Evolutionary conservation across 2,113 vertebrate genomes (phyloP).

Genomic region (Microtus pennsylvanicus): DNA sequence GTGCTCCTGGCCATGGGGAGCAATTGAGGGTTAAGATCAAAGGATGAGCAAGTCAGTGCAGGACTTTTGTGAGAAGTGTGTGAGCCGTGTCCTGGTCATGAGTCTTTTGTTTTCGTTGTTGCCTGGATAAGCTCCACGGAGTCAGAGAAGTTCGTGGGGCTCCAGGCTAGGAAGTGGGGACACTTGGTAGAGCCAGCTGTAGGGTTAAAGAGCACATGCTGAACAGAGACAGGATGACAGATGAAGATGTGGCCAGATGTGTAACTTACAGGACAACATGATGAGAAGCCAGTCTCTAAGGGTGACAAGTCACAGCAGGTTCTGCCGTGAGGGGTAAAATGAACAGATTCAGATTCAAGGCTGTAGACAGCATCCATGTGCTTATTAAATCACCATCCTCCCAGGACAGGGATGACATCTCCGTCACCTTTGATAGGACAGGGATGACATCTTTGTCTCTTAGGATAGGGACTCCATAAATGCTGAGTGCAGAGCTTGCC

Average conservation of each 20-base stretch:
- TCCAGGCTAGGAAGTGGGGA: not conserved
- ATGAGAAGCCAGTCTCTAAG: too few relatives aligned
- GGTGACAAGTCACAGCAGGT: not conserved
- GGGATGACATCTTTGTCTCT: not conserved
- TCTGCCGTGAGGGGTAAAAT: not conserved
- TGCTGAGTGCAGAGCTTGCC: not conserved
- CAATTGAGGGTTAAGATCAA: not conserved
- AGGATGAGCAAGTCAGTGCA: accelerated
- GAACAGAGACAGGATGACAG: not conserved
- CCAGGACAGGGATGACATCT: not conserved
- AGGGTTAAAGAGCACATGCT: not conserved
- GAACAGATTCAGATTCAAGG: not conserved
- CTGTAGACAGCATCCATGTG: not conserved
- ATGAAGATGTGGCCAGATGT: not conserved
- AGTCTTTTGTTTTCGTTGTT: not conserved
- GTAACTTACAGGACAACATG: not conserved
- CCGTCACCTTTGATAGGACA: not conserved
- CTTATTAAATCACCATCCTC: not conserved
- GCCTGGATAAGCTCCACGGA: not conserved
- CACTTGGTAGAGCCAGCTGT: not conserved
- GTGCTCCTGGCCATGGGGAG: not conserved
- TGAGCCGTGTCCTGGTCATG: accelerated
- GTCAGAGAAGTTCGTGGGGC: not conserved
- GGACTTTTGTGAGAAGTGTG: not conserved
- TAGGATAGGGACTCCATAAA: not conserved